Conservation (phyloP, 2,113 vertebrate species). For the Thinocorus orbignyianus region DNA sequence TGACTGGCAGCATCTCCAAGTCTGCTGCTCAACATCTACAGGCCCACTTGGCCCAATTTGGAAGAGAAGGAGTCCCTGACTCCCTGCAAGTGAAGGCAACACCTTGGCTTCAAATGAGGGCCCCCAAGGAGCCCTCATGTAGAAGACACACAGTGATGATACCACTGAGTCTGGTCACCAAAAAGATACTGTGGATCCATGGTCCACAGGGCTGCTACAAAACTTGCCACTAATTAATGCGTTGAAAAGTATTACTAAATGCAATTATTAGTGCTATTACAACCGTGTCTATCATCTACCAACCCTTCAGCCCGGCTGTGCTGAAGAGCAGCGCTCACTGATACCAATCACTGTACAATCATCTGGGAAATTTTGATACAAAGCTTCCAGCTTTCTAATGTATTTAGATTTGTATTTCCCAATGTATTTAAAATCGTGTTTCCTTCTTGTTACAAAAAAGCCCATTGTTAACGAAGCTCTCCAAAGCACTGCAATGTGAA, state of each 20-base stretch:
- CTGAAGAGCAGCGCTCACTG: accelerated
- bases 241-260: background rate
- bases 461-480: background rate
- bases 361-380: background rate
- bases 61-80: background rate
- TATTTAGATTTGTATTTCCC: background rate
- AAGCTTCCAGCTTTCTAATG: background rate
- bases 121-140: accelerated
- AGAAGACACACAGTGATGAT: background rate
- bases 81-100: background rate
- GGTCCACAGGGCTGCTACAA: background rate
- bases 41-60: no score
- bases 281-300: background rate
- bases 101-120: background rate
- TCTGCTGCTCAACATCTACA: accelerated
- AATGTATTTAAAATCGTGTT: background rate
- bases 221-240: background rate
- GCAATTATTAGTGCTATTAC: background rate
- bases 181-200: background rate
- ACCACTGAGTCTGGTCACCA: background rate
- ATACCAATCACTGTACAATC: background rate
- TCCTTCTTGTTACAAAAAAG: background rate
- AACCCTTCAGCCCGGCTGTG: background rate
- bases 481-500: background rate
- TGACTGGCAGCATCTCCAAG: background rate